Percentiles rank a stretch among this genome's conserved stretches.
These are phyloP conservation scores for Fulmarus glacialis DNA, from an alignment of 2,113 vertebrate species.

Conservation along the genomic window DNA sequence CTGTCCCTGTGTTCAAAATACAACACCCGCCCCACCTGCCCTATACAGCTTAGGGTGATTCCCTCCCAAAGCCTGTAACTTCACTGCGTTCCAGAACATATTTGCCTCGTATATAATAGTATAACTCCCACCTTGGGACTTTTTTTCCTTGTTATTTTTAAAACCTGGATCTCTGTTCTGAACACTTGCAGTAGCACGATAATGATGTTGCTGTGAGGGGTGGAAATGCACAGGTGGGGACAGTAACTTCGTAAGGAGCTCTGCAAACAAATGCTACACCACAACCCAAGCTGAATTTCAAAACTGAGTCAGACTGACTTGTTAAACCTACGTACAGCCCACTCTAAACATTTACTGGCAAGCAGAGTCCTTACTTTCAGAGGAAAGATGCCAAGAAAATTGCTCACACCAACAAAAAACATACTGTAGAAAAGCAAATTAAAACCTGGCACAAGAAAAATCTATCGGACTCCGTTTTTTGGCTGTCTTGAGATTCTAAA, in stretches of 20 bases:
- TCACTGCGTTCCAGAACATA: background rate
- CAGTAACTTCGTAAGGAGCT: background rate
- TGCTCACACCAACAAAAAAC: background rate
- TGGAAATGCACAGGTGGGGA: background rate
- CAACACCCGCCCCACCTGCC: background rate
- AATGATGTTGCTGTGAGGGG: background rate
- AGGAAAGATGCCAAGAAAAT: background rate
- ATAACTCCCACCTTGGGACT: background rate
- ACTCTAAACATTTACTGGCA: background rate
- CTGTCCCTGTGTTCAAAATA: background rate
- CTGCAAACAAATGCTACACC: background rate
- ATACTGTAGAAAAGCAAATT: background rate
- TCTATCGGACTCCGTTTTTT: background rate
- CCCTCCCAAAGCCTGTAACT: background rate
- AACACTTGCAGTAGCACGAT: background rate
- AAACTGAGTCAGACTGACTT: background rate
- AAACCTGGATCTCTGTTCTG: background rate
- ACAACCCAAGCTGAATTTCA: background rate
- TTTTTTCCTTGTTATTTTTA: background rate
- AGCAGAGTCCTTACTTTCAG: background rate
- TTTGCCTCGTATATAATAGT: accelerated
- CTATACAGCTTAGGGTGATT: background rate
- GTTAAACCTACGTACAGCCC: background rate
- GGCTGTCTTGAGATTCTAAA: background rate
- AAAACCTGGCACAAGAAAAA: background rate